A percentile compares a stretch with the other conserved stretches of the same genome.
Evolutionary conservation across 1,140 invertebrate genomes (phyloP).

Genomic region (Parapsyche elsis): DNA sequence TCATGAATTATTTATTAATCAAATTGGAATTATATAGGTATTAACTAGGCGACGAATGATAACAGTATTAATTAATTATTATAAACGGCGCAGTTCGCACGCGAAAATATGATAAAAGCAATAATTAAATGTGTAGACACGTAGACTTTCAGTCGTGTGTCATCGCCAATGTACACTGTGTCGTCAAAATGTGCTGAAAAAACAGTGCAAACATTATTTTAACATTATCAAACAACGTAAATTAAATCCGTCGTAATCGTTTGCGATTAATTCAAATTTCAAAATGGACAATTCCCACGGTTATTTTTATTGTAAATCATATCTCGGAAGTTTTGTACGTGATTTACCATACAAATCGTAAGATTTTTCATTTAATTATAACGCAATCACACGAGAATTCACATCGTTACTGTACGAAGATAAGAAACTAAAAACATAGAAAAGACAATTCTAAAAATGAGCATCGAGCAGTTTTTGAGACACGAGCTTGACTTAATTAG

Average conservation of each 20-base stretch:
- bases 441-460: background rate
- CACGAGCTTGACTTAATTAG: no score
- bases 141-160: no score
- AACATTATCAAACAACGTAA: no score
- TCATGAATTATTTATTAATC: background rate
- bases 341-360: slow-evolving; percentile 6
- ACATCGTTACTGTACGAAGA: background rate
- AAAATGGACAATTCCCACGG: background rate
- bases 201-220: no score
- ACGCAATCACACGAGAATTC: background rate
- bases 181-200: no score
- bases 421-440: background rate
- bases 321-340: background rate
- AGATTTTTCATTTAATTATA: background rate
- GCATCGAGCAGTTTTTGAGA: background rate
- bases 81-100: background rate
- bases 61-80: background rate
- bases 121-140: no score
- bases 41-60: background rate
- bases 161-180: no score
- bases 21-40: background rate
- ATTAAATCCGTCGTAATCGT: no score
- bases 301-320: background rate
- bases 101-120: background rate
- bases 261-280: no score